Percentiles rank a stretch among this genome's conserved stretches.
phyloP scores from a whole-genome alignment of 2,797 vertebrate species.

The Synanceia verrucosa region DNA sequence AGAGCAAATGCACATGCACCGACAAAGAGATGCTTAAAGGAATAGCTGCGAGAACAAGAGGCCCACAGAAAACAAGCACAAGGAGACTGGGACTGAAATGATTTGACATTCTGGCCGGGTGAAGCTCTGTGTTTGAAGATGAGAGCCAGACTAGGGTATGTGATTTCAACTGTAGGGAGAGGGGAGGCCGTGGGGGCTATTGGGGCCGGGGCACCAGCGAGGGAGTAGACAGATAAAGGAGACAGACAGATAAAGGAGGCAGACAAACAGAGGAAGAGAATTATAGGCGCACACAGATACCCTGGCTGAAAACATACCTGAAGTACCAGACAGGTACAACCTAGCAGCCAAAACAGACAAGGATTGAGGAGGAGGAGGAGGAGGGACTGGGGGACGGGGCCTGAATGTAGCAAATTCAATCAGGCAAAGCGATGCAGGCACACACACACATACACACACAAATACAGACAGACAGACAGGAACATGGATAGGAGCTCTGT shows the following conservation, averaged over 20 bases:
- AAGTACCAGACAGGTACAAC: conserved; percentile 68
- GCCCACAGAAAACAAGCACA: conserved; percentile 33
- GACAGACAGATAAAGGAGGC: conserved; percentile 60
- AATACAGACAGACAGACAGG: conserved; percentile 54
- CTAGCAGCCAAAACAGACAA: conserved; percentile 63
- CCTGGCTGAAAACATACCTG: conserved; percentile 52
- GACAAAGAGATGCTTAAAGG: conserved; percentile 17
- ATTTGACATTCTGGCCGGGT: conserved; percentile 70
- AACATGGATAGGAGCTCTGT: conserved; percentile 62
- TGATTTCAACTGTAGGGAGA: conserved; percentile 60
- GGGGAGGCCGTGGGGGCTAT: conserved; percentile 48
- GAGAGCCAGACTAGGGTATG: conserved; percentile 62
- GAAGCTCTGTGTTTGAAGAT: conserved; percentile 58
- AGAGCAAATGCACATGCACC: background rate
- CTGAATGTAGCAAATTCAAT: conserved; percentile 59
- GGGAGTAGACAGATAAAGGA: conserved; percentile 61
- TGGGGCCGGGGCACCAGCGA: conserved; percentile 32
- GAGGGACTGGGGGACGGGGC: background rate
- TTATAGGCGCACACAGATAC: conserved; percentile 55
- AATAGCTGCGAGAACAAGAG: conserved; percentile 7
- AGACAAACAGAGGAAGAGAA: conserved; percentile 62
- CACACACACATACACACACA: conserved; percentile 38
- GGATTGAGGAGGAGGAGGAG: conserved; percentile 1
- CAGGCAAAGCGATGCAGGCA: conserved; percentile 47
- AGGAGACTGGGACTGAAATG: conserved; percentile 42